phyloP scores from a whole-genome alignment of 2,888 invertebrate genomes.

The Imbricaverruca yamaguchii region DNA sequence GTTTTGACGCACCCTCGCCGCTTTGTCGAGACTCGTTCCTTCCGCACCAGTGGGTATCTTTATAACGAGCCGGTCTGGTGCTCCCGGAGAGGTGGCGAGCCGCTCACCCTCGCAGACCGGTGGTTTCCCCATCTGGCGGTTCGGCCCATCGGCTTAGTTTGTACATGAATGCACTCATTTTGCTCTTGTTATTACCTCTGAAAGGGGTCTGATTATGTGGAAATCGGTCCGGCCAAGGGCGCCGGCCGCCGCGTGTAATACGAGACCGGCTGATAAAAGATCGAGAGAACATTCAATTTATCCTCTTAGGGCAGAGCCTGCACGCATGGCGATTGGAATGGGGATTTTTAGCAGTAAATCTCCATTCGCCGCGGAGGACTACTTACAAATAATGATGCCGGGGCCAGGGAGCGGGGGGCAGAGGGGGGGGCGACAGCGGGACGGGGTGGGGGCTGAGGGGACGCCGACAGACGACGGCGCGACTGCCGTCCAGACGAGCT shows the following conservation, averaged over 20 bases:
- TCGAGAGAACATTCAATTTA: slow-evolving; percentile 19
- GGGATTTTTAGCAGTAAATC: slow-evolving; percentile 21
- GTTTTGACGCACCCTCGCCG: slow-evolving; percentile 21
- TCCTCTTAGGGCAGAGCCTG: background rate
- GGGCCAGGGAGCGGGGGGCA: background rate
- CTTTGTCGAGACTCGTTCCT: background rate
- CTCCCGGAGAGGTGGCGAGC: background rate
- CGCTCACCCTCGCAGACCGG: background rate
- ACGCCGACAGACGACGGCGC: background rate
- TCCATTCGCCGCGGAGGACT: slow-evolving; percentile 1
- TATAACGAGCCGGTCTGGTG: background rate
- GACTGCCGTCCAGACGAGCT: background rate
- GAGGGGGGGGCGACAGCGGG: background rate
- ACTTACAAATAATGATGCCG: slow-evolving; percentile 4
- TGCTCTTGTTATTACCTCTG: slow-evolving; percentile 20
- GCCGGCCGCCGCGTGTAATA: background rate
- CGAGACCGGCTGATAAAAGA: slow-evolving; percentile 4
- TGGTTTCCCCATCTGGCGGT: slow-evolving; percentile 11
- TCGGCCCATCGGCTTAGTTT: background rate
- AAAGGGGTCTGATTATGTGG: slow-evolving; percentile 21
- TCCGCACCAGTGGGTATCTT: background rate
- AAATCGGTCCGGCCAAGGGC: background rate
- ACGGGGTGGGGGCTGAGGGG: background rate
- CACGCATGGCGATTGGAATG: background rate
- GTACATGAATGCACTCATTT: slow-evolving; percentile 17